These are phyloP conservation scores for Melangyna quadrimaculata DNA, from an alignment of 2,888 invertebrate genomes.

Conservation along the genomic window DNA sequence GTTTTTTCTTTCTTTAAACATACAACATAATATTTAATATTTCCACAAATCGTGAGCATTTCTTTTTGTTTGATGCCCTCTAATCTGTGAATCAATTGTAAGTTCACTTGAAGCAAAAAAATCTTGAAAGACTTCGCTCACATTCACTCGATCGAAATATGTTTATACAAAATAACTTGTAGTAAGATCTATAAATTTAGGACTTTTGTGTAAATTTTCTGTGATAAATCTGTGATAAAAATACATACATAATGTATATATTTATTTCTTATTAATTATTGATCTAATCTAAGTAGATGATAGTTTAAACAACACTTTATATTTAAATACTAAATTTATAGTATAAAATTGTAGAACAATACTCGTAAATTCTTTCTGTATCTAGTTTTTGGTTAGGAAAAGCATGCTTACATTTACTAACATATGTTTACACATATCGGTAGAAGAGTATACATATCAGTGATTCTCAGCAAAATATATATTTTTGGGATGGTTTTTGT, in stretches of 20 bases:
- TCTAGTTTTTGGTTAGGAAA: neutral
- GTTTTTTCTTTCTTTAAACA: conserved; percentile 32
- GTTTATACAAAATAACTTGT: neutral
- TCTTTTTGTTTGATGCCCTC: conserved; percentile 1
- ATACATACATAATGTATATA: conserved; percentile 18
- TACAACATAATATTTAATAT: conserved; percentile 40
- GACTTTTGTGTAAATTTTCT: conserved; percentile 45
- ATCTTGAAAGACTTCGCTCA: neutral
- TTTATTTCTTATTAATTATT: conserved; percentile 8
- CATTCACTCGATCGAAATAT: neutral
- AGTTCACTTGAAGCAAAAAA: conserved; percentile 16
- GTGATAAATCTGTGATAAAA: conserved; percentile 62
- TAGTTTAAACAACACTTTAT: neutral
- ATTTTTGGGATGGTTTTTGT: too few relatives aligned
- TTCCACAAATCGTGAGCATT: conserved; percentile 28
- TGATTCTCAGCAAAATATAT: too few relatives aligned
- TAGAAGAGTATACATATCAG: neutral
- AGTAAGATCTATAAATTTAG: neutral
- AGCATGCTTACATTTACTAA: neutral
- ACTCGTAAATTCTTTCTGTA: neutral
- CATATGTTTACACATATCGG: neutral
- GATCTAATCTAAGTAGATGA: conserved; percentile 10
- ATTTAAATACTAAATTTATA: neutral
- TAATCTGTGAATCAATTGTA: conserved; percentile 20
- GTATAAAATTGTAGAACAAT: neutral